Evolutionary conservation across 2,797 vertebrate species (phyloP).

Genomic region (Ambastaia sidthimunki): DNA sequence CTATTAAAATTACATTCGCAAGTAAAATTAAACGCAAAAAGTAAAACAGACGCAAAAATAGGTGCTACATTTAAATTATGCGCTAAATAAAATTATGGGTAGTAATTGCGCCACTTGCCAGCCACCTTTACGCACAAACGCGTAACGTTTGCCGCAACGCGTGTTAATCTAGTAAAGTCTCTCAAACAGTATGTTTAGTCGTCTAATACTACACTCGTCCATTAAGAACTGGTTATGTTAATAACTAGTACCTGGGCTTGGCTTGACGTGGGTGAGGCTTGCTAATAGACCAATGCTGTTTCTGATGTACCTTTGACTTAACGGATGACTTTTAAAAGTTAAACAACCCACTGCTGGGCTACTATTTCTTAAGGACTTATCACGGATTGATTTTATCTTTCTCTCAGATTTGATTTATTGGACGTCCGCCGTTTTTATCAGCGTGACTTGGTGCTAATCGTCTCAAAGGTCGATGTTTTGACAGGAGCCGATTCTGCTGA

Average conservation of each 20-base stretch:
- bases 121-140: too few relatives aligned
- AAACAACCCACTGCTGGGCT: slow-evolving; percentile 3
- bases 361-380: slow-evolving; percentile 51
- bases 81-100: too few relatives aligned
- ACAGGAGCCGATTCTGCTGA: slow-evolving; percentile 49
- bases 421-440: slow-evolving; percentile 71
- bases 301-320: slow-evolving; percentile 18
- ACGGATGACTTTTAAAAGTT: slow-evolving; percentile 34
- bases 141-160: too few relatives aligned
- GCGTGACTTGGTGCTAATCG: slow-evolving; percentile 73
- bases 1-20: neutral
- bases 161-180: too few relatives aligned
- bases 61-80: too few relatives aligned
- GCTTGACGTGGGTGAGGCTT: slow-evolving; percentile 5
- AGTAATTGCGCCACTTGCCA: too few relatives aligned
- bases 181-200: too few relatives aligned
- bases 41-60: neutral
- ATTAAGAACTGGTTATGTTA: neutral
- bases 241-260: neutral
- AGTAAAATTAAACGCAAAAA: neutral
- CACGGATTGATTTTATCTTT: slow-evolving; percentile 54
- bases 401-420: slow-evolving; percentile 61
- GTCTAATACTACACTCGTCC: neutral
- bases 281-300: neutral
- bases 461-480: slow-evolving; percentile 76